Percentiles rank a stretch among this genome's conserved stretches.
Evolutionary conservation across 2,797 vertebrate species (phyloP).

Genomic region (Bradypus variegatus): DNA sequence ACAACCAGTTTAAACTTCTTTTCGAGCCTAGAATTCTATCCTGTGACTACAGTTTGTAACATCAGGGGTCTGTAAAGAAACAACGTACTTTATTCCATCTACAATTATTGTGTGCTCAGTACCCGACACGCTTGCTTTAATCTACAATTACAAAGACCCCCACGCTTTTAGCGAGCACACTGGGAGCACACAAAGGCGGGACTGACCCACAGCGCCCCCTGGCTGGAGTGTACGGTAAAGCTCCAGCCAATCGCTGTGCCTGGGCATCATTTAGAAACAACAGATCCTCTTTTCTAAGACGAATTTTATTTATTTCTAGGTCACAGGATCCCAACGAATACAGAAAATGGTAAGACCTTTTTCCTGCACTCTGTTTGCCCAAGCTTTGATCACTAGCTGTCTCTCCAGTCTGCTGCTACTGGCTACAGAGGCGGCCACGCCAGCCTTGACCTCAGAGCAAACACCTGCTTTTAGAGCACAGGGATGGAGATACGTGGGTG

Average conservation of each 20-base stretch:
- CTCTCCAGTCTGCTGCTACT: background rate
- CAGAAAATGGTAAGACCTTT: background rate
- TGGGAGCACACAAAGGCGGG: background rate
- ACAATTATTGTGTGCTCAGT: background rate
- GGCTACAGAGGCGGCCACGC: background rate
- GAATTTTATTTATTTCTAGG: background rate
- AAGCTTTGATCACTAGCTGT: background rate
- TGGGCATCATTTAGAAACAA: background rate
- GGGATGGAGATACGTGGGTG: background rate
- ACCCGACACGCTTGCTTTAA: background rate
- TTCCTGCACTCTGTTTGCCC: background rate
- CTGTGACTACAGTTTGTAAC: background rate
- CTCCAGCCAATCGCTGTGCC: background rate
- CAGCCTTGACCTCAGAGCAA: background rate
- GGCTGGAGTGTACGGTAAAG: background rate
- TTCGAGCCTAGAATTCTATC: background rate
- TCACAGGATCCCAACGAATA: accelerated
- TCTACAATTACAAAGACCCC: background rate
- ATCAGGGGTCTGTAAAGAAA: background rate
- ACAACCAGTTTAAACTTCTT: too few species aligned
- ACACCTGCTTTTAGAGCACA: background rate
- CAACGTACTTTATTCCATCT: background rate
- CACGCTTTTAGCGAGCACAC: background rate
- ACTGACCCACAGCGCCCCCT: background rate
- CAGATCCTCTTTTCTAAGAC: background rate